Base-by-base conservation (phyloP, 2,888 invertebrate species). In the Harmothoe impar region DNA sequence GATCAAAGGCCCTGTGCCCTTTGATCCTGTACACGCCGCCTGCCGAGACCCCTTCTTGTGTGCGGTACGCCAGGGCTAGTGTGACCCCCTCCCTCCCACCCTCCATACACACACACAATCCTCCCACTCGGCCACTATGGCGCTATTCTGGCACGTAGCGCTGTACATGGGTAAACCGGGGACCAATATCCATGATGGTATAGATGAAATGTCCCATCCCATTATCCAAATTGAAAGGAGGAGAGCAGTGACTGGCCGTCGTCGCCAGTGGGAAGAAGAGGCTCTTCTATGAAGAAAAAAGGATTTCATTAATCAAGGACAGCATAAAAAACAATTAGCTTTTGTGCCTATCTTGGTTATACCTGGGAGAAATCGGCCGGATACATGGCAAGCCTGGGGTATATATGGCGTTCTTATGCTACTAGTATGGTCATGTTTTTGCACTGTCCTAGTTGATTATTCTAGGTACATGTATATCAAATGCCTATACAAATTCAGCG, bases 151-250 rank as follows among this genome's bases (percentile, higher is more conserved):
- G 43, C 43, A 25, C 15, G 15, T 17, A 29, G 72, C 62, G 20
- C 25, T 23, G 72, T 15, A 29, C 72, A 17, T 72, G 31, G 72
- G 72, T 29, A 72, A 72, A 72, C 72, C 25, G 29, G 3, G 15
- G 25, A 25, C n/a, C 31, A 72, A 72, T 72, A 72, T 72, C 72
- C 29, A 72, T 72, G 72, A 72, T 72, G 72, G 72, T 29, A 29
- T 72, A 29, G 72, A 29, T 25, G 72, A 25, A 72, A 72, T n/a
- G 25, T 72, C 72, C 29, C 20, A n/a, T 29, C 29, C 72, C 72
- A 72, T 72, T 72, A 72, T 72, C 25, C 31, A 72, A 72, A 72
- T 72, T 72, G 72, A 72, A 29, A 72, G 1, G 72, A 29, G 25
- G 3, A 62, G 62, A 62, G 62, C 62, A 43, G 43, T 43, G 43